These are phyloP conservation scores for Datnioides undecimradiatus DNA, from an alignment of 2,113 vertebrate species.

Conservation along the genomic window DNA sequence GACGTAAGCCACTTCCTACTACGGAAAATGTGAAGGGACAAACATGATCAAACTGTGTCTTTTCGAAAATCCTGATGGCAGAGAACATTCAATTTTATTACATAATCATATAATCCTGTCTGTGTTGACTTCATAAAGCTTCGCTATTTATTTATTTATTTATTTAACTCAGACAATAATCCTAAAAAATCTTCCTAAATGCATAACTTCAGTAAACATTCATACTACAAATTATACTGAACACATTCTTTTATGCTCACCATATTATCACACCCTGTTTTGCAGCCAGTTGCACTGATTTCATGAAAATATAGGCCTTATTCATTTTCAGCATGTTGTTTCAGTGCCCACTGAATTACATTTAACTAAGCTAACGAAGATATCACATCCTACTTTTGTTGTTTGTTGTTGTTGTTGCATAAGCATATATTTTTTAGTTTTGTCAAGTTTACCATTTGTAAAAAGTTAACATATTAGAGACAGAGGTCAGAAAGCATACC, in stretches of 20 bases:
- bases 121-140: no score
- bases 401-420: no score
- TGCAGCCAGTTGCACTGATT: neutral
- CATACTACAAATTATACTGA: neutral
- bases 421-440: neutral
- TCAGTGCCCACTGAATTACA: neutral
- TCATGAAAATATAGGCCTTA: neutral
- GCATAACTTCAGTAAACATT: neutral
- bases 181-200: neutral
- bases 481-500: neutral
- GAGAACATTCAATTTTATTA: no score
- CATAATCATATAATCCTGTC: no score
- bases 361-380: neutral
- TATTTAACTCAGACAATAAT: neutral
- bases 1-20: neutral
- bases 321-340: neutral
- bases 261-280: neutral
- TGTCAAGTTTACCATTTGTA: neutral
- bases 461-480: neutral
- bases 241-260: neutral
- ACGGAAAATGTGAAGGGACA: conserved; percentile 52
- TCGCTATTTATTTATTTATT: no score
- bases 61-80: neutral
- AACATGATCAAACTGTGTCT: neutral
- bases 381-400: neutral